Base-by-base conservation (phyloP, 1,140 invertebrate genomes). In the Drosophila kurseongensis region DNA sequence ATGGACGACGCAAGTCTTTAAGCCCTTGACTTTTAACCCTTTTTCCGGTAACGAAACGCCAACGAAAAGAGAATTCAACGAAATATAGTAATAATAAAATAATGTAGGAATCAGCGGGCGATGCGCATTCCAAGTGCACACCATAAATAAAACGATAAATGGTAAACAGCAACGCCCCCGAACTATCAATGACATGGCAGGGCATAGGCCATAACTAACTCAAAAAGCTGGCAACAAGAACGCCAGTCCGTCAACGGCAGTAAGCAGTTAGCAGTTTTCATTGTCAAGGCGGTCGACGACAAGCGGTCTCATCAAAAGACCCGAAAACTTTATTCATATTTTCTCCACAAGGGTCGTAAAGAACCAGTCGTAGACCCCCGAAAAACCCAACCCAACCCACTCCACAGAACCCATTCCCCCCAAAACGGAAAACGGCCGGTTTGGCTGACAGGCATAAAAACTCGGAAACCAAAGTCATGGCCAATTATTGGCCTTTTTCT, bases 381-480 rank as follows among this genome's bases (percentile, higher is more conserved):
- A 36, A 48, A 60, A 68, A 45, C 60, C 65, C 47, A 10, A 44
- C 29, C 47, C 59, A 65, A 5, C 38, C n/a, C 45, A 18, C 44
- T 18, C 18, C 18, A 60, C 8, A 35, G 12, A 12, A 32, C 63
- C 36, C 65, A 32, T 40, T 41, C 35, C 66, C 7, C 5, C 35
- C 23, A 23, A 4, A 36, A 57, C 16, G 61, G 56, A 48, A 68
- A 68, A 50, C 23, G 63, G 32, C 63, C 60, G 27, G 51, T 35
- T 55, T 36, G 44, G 65, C 56, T 72, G 75, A 72, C 63, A 71
- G 48, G 66, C 75, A 78, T 65, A 73, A 73, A 75, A 69, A 75
- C 73, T 80, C 80, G 76, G 75, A 84, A 89, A 90, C 84, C 84
- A 75, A 89, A 89, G 80, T 89, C 84, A 89, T 78, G 84, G 75